A percentile compares a stretch with the other conserved stretches of the same genome.
phyloP scores from a whole-genome alignment of 2,888 invertebrate species.

The Athetis lepigone region DNA sequence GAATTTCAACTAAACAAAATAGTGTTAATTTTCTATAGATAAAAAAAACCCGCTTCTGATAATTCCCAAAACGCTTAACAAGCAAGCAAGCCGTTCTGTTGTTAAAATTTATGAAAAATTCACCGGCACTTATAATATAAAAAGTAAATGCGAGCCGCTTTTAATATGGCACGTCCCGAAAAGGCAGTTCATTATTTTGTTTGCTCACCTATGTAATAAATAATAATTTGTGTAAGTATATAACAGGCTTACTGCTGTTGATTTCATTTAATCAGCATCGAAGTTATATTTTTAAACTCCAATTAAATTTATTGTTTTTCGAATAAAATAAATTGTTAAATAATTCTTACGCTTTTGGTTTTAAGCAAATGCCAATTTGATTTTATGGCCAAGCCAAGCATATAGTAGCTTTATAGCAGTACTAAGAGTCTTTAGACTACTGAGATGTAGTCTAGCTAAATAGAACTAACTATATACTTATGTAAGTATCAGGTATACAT shows the following conservation, averaged over 20 bases:
- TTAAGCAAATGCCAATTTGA: no score
- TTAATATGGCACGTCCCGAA: conserved; percentile 35
- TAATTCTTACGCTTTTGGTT: no score
- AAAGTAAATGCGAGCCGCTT: conserved; percentile 3
- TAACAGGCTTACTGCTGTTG: background rate
- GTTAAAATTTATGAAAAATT: conserved; percentile 47
- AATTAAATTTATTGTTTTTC: conserved; percentile 1
- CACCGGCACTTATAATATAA: conserved; percentile 14
- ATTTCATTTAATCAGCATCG: conserved; percentile 8
- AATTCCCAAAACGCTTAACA: conserved; percentile 1
- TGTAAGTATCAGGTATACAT: no score
- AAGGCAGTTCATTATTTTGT: conserved; percentile 34
- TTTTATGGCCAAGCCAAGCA: no score
- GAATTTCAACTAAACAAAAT: no score
- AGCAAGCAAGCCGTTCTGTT: background rate
- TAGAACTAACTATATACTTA: no score
- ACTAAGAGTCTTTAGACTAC: no score
- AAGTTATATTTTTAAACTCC: background rate
- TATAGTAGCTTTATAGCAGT: no score
- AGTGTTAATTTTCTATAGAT: conserved; percentile 1
- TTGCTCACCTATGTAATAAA: conserved; percentile 23
- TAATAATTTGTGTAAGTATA: conserved; percentile 11
- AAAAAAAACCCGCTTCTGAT: conserved; percentile 2
- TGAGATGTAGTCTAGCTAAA: no score
- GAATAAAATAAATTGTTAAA: no score